phyloP scores from a whole-genome alignment of 2,797 vertebrate genomes.

The Sparus aurata region DNA sequence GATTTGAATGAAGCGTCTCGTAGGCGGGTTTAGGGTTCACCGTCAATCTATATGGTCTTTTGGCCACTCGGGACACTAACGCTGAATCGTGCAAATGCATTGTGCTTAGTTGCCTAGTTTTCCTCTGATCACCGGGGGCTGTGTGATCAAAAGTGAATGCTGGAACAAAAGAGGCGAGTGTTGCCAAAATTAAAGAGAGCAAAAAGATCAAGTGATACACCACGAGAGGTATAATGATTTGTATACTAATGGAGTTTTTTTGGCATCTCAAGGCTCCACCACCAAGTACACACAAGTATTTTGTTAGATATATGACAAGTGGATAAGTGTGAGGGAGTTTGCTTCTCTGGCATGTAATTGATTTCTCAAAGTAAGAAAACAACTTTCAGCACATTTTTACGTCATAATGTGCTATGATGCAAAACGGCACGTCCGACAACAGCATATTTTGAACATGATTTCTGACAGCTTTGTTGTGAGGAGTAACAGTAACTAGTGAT shows the following conservation, averaged over 20 bases:
- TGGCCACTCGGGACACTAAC: conserved; percentile 20
- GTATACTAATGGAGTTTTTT: conserved; percentile 11
- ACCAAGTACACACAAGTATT: conserved; percentile 5
- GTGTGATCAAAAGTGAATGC: conserved; percentile 10
- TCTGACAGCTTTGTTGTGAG: conserved; percentile 57
- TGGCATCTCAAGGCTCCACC: neutral
- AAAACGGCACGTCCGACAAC: conserved; percentile 49
- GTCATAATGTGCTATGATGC: conserved; percentile 20
- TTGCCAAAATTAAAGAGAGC: conserved; percentile 8
- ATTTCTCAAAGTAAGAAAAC: neutral
- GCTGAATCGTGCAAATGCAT: conserved; percentile 27
- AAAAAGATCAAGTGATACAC: conserved; percentile 14
- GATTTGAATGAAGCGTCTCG: conserved; percentile 53
- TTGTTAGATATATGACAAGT: conserved; percentile 2
- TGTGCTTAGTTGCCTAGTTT: conserved; percentile 33
- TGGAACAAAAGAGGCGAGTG: conserved; percentile 29
- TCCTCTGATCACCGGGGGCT: conserved; percentile 27
- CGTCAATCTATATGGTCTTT: conserved; percentile 48
- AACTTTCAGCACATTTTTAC: conserved; percentile 17
- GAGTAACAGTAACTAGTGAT: conserved; percentile 35
- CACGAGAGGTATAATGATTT: conserved; percentile 5
- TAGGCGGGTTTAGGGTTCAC: conserved; percentile 31
- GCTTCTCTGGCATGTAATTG: too few species aligned
- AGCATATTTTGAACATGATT: conserved; percentile 56
- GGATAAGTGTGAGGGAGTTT: neutral